A percentile compares a stretch with the other conserved stretches of the same genome.
Evolutionary conservation across 2,888 invertebrate genomes (phyloP).

Genomic region (Perdita meconis): DNA sequence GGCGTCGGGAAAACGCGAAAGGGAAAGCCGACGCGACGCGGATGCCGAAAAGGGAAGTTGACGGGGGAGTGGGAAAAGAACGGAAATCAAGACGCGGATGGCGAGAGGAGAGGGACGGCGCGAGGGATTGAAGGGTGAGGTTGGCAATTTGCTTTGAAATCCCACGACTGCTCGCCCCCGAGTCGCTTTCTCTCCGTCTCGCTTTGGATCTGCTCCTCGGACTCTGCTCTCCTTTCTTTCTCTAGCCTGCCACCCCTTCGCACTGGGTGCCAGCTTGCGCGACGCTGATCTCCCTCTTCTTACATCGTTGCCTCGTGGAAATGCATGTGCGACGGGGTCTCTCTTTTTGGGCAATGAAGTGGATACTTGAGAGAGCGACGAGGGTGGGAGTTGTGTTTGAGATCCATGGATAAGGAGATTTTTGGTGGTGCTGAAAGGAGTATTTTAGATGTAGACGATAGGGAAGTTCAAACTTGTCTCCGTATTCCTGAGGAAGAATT

Average conservation of each 20-base stretch:
- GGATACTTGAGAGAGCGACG: conserved; percentile 46
- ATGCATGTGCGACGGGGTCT: conserved; percentile 45
- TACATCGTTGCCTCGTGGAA: conserved; percentile 42
- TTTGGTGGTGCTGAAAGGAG: too few relatives aligned
- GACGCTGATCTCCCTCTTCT: conserved; percentile 38
- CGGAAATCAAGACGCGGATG: conserved; percentile 33
- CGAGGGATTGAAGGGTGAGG: conserved; percentile 42
- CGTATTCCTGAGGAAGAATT: too few relatives aligned
- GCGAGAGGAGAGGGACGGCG: conserved; percentile 2
- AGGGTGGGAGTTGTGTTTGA: conserved; percentile 55
- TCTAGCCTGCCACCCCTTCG: conserved; percentile 15
- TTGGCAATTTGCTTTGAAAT: conserved; percentile 75
- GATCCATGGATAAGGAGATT: conserved; percentile 47
- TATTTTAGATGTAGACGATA: too few relatives aligned
- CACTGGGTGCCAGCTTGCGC: conserved; percentile 43
- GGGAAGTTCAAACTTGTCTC: not conserved
- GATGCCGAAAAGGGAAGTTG: conserved; percentile 28
- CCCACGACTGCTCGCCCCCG: conserved; percentile 54
- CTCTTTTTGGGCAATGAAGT: conserved; percentile 44
- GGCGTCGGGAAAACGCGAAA: conserved; percentile 32
- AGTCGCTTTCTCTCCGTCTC: conserved; percentile 51
- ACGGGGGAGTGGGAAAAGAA: conserved; percentile 28
- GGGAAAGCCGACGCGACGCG: conserved; percentile 42
- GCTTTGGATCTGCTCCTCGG: conserved; percentile 24
- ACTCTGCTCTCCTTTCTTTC: conserved; percentile 32